Conservation (phyloP, 2,113 vertebrate species). For the Laticauda colubrina region DNA sequence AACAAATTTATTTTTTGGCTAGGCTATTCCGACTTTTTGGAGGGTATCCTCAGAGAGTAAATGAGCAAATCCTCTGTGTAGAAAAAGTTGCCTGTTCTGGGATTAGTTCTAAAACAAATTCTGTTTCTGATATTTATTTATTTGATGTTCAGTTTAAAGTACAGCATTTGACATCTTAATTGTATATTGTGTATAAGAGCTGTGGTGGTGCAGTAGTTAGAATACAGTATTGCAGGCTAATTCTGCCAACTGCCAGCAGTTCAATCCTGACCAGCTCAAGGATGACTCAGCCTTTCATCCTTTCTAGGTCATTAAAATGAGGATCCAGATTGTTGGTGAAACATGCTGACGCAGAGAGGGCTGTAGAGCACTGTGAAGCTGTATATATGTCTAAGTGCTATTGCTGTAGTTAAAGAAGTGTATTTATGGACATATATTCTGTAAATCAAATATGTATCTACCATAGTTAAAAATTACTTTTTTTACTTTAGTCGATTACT, state of each 20-base stretch:
- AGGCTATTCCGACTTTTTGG: neutral
- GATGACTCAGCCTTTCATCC: neutral
- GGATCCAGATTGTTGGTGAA: neutral
- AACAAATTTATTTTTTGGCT: neutral
- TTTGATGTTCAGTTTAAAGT: neutral
- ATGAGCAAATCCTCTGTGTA: neutral
- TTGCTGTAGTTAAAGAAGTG: neutral
- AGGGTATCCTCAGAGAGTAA: neutral
- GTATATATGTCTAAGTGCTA: neutral
- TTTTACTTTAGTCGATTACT: conserved; percentile 71
- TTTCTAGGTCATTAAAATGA: neutral
- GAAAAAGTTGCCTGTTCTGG: neutral
- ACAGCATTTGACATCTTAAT: neutral
- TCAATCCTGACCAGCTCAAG: neutral
- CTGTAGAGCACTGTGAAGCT: neutral
- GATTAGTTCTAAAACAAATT: neutral
- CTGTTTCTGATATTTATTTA: neutral
- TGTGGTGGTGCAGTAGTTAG: neutral
- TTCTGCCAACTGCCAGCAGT: neutral
- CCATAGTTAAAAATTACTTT: conserved; percentile 71
- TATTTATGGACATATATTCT: neutral
- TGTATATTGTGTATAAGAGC: neutral
- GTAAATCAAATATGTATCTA: conserved; percentile 38
- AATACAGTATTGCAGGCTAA: neutral
- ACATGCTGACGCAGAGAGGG: neutral